Evolutionary conservation across 2,113 vertebrate genomes (phyloP), one percentile per base, ranked within the genome.

Genomic region (Megaleporinus macrocephalus): DNA sequence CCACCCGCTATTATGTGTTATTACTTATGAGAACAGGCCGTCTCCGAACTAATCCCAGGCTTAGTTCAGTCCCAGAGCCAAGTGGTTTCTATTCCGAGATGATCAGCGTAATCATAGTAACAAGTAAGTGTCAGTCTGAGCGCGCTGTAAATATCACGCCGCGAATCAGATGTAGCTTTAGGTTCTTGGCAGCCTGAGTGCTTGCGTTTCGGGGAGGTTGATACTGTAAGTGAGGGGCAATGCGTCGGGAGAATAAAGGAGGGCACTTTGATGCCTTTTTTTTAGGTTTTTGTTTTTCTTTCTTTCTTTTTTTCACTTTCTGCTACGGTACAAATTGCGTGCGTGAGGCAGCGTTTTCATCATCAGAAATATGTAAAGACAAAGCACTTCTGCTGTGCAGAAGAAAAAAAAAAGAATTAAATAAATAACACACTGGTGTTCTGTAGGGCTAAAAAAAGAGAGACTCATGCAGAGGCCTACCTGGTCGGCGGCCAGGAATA

Each of bases 301-400:
- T n/a, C n/a, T n/a, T 65, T 30, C 12, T 15, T 7, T 63, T 63
- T 33, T 44, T 44, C 1, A 4, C 41, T 18, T 75, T 63, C 47
- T 20, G 61, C 61, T 33, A 7, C 29, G 18, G 29, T 68, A 53
- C 49, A 49, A 53, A 36, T 53, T 53, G 18, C 76, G 68, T 24
- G 44, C 26, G 27, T 22, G 62, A 30, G 27, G 62, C 44, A 33
- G 33, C 76, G 24, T 66, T 78, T 68, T 78, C 41, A 77, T 65
- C 41, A 47, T 77, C 24, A 70, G 10, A 69, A 70, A 18, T 13
- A 69, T 57, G 47, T 53, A 27, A 69, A 78, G n/a, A 22, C 51
- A 41, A 57, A 33, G 29, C 76, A 36, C 30, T 61, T 44, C 22
- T 57, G 53, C 26, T 24, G 30, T 24, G 27, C 73, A 4, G 29